These are phyloP conservation scores for Pollenia griseotomentosa DNA, from an alignment of 2,888 invertebrate species.

Conservation along the genomic window DNA sequence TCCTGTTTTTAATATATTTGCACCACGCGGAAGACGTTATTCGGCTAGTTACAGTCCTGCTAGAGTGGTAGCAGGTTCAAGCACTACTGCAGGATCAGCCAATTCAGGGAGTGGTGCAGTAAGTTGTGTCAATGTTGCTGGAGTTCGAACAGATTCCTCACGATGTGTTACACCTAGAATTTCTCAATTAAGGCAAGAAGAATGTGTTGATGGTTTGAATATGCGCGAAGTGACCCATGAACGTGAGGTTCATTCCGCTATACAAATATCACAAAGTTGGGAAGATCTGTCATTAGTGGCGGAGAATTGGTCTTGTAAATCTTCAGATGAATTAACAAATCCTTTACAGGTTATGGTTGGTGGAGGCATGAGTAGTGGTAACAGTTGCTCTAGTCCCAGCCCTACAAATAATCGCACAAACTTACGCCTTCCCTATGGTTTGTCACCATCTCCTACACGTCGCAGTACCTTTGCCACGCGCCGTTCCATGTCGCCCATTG, in stretches of 20 bases:
- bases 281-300: constrained; percentile 93
- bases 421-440: constrained; percentile 85
- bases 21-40: constrained; percentile 92
- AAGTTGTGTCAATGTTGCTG: background rate
- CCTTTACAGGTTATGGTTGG: constrained; percentile 85
- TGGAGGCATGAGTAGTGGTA: constrained; percentile 77
- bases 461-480: constrained; percentile 90
- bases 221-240: constrained; percentile 96
- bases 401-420: constrained; percentile 85
- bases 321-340: constrained; percentile 84
- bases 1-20: constrained; percentile 88
- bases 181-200: constrained; percentile 94
- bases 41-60: constrained; percentile 94
- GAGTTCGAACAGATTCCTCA: constrained; percentile 81
- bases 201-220: constrained; percentile 92
- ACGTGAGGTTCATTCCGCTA: constrained; percentile 94
- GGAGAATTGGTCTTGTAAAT: constrained; percentile 87
- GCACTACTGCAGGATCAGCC: constrained; percentile 73
- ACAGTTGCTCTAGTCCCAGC: constrained; percentile 86
- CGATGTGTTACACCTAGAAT: constrained; percentile 91
- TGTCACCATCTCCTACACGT: constrained; percentile 94
- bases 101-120: constrained; percentile 70
- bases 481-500: constrained; percentile 94
- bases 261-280: constrained; percentile 97
- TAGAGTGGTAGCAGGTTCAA: constrained; percentile 77